A percentile compares a stretch with the other conserved stretches of the same genome.
These are phyloP conservation scores for Anniella stebbinsi DNA, from an alignment of 2,797 vertebrate genomes.

Conservation along the genomic window DNA sequence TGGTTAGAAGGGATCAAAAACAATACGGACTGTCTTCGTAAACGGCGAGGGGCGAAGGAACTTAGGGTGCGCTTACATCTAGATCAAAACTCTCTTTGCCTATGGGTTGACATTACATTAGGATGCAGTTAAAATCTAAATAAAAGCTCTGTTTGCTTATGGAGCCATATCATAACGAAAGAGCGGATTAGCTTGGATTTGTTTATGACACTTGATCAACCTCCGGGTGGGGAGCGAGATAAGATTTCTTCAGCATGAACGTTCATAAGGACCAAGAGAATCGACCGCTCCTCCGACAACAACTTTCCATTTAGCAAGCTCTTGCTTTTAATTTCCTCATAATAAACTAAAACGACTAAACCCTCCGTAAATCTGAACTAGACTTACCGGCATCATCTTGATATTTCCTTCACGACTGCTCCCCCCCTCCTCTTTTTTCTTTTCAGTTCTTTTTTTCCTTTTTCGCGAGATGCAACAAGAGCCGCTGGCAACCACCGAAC, in stretches of 20 bases:
- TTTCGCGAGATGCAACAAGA: rapidly evolving
- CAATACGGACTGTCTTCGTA: not conserved
- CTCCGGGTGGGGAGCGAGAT: not conserved
- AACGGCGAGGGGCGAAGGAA: not conserved
- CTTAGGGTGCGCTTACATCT: too few relatives aligned
- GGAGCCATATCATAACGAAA: not conserved
- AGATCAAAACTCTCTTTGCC: too few relatives aligned
- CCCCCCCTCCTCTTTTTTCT: not conserved
- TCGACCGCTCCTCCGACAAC: not conserved
- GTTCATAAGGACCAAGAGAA: not conserved
- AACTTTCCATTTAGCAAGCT: not conserved
- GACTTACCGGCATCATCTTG: constrained; percentile 28
- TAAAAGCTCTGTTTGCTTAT: not conserved
- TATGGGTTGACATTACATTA: not conserved
- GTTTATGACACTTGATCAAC: not conserved
- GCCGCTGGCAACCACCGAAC: not conserved
- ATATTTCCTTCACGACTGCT: not conserved
- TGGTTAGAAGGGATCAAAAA: not conserved
- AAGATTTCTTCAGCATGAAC: not conserved
- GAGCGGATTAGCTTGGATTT: not conserved
- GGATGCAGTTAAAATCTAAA: not conserved
- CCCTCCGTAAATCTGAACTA: not conserved
- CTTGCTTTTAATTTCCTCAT: not conserved
- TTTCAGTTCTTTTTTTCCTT: not conserved
- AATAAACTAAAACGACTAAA: not conserved